Percentiles rank a stretch among this genome's conserved stretches.
Conservation (phyloP, 2,113 vertebrate genomes). For the Malurus alboscapulatus region DNA sequence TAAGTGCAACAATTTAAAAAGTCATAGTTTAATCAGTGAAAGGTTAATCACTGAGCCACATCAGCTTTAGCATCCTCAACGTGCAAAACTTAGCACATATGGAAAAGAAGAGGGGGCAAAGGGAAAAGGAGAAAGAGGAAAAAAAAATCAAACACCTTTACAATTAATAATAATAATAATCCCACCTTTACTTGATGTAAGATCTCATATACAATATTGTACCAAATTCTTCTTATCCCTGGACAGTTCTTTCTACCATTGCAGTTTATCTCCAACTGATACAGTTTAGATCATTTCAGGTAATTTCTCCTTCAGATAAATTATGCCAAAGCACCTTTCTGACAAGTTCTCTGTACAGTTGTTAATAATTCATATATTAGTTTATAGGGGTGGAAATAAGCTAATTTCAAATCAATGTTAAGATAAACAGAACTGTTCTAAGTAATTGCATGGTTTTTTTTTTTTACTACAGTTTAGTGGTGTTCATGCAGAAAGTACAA, state of each 20-base stretch:
- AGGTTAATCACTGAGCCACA: background rate
- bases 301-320: background rate
- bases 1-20: background rate
- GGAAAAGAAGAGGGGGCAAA: accelerated
- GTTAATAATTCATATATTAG: background rate
- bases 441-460: background rate
- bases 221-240: background rate
- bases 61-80: background rate
- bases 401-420: background rate
- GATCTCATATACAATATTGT: background rate
- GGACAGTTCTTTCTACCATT: background rate
- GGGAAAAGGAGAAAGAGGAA: background rate
- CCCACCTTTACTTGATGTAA: background rate
- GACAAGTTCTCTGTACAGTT: background rate
- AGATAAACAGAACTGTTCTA: background rate
- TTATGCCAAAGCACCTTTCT: background rate
- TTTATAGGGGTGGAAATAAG: background rate
- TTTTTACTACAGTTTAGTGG: background rate
- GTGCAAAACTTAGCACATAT: background rate
- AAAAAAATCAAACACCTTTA: background rate
- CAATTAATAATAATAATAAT: background rate
- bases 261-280: background rate
- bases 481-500: background rate
- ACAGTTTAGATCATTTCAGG: background rate
- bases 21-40: background rate